A percentile compares a stretch with the other conserved stretches of the same genome.
Conservation (phyloP, 2,797 vertebrate species). For the Ibycter americanus region DNA sequence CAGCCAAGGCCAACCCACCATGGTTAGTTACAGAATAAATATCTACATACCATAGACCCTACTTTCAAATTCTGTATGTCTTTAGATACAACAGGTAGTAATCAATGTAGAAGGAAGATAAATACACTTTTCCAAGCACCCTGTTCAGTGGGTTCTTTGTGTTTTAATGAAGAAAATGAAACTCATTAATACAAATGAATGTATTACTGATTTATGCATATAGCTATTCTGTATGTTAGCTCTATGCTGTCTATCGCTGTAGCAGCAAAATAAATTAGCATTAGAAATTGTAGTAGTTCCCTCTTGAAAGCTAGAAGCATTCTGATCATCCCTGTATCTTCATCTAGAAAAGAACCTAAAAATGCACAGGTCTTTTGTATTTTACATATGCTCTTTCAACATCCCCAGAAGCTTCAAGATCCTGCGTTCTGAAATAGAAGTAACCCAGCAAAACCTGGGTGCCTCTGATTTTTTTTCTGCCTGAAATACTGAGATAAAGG, state of each 20-base stretch:
- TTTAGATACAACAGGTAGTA: not conserved
- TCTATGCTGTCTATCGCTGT: not conserved
- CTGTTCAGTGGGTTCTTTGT: not conserved
- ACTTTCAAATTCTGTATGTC: not conserved
- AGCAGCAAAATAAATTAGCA: constrained; percentile 41
- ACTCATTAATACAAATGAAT: constrained; percentile 9
- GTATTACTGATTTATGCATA: constrained; percentile 43
- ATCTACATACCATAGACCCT: not conserved
- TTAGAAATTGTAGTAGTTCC: constrained; percentile 32
- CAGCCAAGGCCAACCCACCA: not conserved
- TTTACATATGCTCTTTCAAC: not conserved
- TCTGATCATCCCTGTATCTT: not conserved
- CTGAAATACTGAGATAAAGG: not conserved
- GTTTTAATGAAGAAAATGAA: constrained; percentile 36
- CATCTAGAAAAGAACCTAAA: not conserved
- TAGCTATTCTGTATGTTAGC: not conserved
- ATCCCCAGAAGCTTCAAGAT: not conserved
- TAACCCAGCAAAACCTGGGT: rapidly evolving
- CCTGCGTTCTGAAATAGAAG: not conserved
- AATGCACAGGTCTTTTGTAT: not conserved
- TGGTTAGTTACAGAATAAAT: not conserved
- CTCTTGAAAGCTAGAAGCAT: not conserved
- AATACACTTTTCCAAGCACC: not conserved
- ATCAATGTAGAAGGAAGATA: not conserved
- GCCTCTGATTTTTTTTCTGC: not conserved